Conservation (phyloP, 2,113 vertebrate genomes). For the Clarias gariepinus region DNA sequence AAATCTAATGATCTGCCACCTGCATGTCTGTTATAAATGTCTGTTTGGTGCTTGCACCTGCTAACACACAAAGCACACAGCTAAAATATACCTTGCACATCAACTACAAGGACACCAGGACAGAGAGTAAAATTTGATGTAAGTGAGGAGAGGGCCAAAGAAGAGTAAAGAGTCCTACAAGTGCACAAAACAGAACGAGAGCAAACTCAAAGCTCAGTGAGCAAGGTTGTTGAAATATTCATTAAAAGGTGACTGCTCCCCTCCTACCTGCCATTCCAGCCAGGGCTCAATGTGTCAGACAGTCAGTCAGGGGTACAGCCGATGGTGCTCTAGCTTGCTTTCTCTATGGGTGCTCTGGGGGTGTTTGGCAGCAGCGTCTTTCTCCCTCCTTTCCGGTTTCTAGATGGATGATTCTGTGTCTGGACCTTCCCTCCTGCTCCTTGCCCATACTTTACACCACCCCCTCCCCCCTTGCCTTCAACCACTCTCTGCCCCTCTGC, state of each 20-base stretch:
- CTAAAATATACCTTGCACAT: not conserved
- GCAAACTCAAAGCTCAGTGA: slow-evolving; percentile 38
- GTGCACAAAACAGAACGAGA: slow-evolving; percentile 42
- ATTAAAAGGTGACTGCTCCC: slow-evolving; percentile 45
- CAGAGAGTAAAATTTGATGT: not conserved
- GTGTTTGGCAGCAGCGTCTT: slow-evolving; percentile 47
- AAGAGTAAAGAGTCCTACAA: slow-evolving; percentile 40
- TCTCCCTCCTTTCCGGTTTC: slow-evolving; percentile 37
- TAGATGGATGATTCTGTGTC: slow-evolving; percentile 47
- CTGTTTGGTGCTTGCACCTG: not conserved
- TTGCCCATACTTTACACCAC: slow-evolving; percentile 2
- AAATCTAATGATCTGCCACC: slow-evolving; percentile 16
- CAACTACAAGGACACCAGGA: slow-evolving; percentile 33
- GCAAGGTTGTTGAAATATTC: slow-evolving; percentile 59
- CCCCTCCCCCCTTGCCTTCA: not conserved
- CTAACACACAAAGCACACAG: slow-evolving; percentile 27
- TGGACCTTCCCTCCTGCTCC: slow-evolving; percentile 48
- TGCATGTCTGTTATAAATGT: slow-evolving; percentile 25
- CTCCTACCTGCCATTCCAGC: slow-evolving; percentile 73
- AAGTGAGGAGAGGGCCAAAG: slow-evolving; percentile 4
- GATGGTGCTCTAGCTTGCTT: slow-evolving; percentile 40
- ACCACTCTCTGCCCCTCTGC: slow-evolving; percentile 24
- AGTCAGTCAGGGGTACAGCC: slow-evolving; percentile 61
- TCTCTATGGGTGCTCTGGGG: slow-evolving; percentile 47
- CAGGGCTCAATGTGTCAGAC: slow-evolving; percentile 55